These are phyloP conservation scores for Ptychochromis oligacanthus DNA, from an alignment of 2,113 vertebrate genomes.

Conservation along the genomic window DNA sequence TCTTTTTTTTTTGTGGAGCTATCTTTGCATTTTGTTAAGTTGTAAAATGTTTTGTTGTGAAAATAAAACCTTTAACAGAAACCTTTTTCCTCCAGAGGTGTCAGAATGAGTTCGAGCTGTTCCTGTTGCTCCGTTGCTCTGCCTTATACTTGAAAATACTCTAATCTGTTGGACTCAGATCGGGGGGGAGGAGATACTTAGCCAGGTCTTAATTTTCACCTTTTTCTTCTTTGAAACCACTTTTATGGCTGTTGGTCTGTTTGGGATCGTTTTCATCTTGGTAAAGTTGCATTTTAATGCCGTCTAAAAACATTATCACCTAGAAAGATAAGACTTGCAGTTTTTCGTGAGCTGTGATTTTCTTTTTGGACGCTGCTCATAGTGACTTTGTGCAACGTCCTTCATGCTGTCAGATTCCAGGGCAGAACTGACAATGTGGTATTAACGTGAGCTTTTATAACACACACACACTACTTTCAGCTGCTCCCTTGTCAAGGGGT, in stretches of 20 bases:
- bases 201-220: background rate
- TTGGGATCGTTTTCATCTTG: background rate
- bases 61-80: slow-evolving; percentile 68
- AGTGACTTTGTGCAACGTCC: background rate
- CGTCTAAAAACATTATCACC: background rate
- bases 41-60: slow-evolving; percentile 63
- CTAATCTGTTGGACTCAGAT: background rate
- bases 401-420: background rate
- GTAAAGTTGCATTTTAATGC: background rate
- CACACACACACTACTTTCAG: too few relatives aligned
- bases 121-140: background rate
- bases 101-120: background rate
- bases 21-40: slow-evolving; percentile 55
- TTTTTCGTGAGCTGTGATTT: background rate
- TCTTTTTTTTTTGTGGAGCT: slow-evolving; percentile 42
- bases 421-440: background rate
- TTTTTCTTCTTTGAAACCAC: background rate
- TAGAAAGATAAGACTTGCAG: background rate
- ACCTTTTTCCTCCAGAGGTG: background rate
- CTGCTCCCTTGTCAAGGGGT: too few relatives aligned
- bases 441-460: too few relatives aligned
- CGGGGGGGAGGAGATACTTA: background rate
- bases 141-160: background rate
- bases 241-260: background rate
- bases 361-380: background rate